Percentiles rank a stretch among this genome's conserved stretches.
These are phyloP conservation scores for Conus ventricosus DNA, from an alignment of 1,140 invertebrate species.

Conservation along the genomic window DNA sequence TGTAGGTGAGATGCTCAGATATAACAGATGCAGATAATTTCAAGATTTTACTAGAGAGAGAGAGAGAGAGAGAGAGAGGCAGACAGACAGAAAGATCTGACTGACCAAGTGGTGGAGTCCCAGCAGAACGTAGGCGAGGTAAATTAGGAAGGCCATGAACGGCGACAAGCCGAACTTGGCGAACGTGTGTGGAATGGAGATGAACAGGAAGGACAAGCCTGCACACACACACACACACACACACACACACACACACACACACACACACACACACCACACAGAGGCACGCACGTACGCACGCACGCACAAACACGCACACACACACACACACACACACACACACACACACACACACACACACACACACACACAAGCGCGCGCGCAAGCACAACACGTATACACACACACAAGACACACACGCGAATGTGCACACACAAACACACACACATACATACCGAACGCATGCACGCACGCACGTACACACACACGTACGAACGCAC, in stretches of 20 bases:
- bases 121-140: conserved; percentile 53
- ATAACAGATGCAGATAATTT: too few relatives aligned
- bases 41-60: too few relatives aligned
- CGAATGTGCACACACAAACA: not conserved
- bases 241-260: not conserved
- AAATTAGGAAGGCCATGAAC: conserved; percentile 55
- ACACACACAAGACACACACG: not conserved
- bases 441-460: not conserved
- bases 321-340: not conserved
- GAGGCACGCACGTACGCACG: not conserved
- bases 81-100: not conserved
- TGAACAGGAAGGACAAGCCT: conserved; percentile 57
- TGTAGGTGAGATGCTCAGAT: too few relatives aligned
- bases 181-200: conserved; percentile 58
- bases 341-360: not conserved
- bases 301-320: not conserved
- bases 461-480: too few relatives aligned
- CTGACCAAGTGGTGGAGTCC: conserved; percentile 58
- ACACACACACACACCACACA: conserved; percentile 1
- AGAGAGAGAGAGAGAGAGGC: not conserved
- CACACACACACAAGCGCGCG: too few relatives aligned
- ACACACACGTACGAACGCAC: too few relatives aligned
- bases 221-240: not conserved
- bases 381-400: too few relatives aligned
- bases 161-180: conserved; percentile 50